A percentile compares a stretch with the other conserved stretches of the same genome.
Conservation (phyloP, 2,797 vertebrate species). For the Ambastaia sidthimunki region DNA sequence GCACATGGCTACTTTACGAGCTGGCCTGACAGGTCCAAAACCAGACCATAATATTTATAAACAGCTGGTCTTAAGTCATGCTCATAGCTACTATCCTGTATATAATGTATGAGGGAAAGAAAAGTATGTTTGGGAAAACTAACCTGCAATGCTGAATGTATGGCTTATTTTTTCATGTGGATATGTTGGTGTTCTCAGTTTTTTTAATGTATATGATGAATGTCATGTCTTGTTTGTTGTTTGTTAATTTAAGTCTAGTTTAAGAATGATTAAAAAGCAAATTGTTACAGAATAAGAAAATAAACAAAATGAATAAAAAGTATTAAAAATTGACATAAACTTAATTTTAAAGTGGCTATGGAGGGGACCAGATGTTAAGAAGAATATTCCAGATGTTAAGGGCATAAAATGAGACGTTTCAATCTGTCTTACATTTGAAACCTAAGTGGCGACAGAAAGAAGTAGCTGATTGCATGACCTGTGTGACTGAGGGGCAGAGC, state of each 20-base stretch:
- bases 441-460: too few species aligned
- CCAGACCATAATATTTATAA: constrained; percentile 4
- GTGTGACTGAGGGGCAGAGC: too few species aligned
- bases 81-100: not conserved
- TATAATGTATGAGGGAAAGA: not conserved
- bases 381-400: too few species aligned
- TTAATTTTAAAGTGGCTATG: too few species aligned
- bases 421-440: too few species aligned
- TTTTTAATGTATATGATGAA: not conserved
- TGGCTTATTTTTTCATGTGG: not conserved
- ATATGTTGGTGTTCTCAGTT: not conserved
- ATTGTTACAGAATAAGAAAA: not conserved
- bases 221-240: not conserved
- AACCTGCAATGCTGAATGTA: not conserved
- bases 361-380: too few species aligned
- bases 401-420: too few species aligned
- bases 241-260: too few species aligned
- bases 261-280: too few species aligned
- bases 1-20: constrained; percentile 16
- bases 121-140: not conserved
- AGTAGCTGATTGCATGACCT: too few species aligned
- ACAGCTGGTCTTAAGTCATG: not conserved
- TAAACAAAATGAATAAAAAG: too few species aligned
- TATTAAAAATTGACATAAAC: too few species aligned
- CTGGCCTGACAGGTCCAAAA: constrained; percentile 6